Base-by-base conservation (phyloP, 1,140 invertebrate genomes). In the Apis cerana region DNA sequence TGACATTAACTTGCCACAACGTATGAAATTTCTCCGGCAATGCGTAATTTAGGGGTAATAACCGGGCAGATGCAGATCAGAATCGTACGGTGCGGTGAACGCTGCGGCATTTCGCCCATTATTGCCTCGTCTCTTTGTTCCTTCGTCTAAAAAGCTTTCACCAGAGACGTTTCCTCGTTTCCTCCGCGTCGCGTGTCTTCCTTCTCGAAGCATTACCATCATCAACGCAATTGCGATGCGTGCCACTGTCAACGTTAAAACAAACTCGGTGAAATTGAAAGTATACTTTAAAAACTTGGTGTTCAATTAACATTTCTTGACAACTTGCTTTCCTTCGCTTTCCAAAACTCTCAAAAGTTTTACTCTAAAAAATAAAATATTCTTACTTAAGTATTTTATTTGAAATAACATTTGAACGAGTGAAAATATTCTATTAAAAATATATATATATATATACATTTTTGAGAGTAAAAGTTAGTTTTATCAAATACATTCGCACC, bases 21-120 rank as follows among this genome's bases (percentile, higher is more conserved):
- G 27, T 52, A 19, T 33, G 33, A 78, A 59, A 50, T 78, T 78
- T 78, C 54, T 58, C 65, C 54, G 33, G 33, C 77, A n/a, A 11
- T 33, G 56, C 65, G 54, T 52, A 79, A 79, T 79, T 69, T 52
- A 33, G 33, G 52, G 12, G 33, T 50, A 69, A 69, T 13, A 58
- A n/a, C 27, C 52, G 9, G 17, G 21, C 62, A 77, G 76, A 78
- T 58, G 76, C 54, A 2, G 67, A 79, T 79, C 65, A 50, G n/a
- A 27, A 61, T 59, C 54, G 11, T 54, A 76, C n/a, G 21, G 72
- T 50, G 21, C 27, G 71, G 27, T 12, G 71, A 61, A 61, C 58
- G 43, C 58, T 10, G 72, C 43, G 43, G 27, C 59, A 76, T 78
- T 78, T 79, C n/a, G 54, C 2, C n/a, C 67, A n/a, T 79, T 61